Conservation (phyloP, 2,113 vertebrate genomes). For the Dasyurus viverrinus region DNA sequence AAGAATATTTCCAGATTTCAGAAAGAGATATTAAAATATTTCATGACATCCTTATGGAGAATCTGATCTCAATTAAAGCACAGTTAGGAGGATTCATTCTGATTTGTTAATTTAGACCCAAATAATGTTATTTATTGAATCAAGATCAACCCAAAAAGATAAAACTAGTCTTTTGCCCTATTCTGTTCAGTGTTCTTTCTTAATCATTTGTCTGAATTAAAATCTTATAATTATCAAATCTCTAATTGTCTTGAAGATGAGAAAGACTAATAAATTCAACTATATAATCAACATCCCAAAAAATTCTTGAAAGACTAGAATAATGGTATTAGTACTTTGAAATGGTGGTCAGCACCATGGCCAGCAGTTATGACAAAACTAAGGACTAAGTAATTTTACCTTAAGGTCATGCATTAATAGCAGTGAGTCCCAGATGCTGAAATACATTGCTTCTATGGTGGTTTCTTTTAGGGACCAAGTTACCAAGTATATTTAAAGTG, state of each 20-base stretch:
- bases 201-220: not conserved
- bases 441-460: not conserved
- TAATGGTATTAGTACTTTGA: not conserved
- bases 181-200: not conserved
- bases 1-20: too few relatives aligned
- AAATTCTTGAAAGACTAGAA: not conserved
- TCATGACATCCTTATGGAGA: too few relatives aligned
- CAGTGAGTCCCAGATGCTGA: not conserved
- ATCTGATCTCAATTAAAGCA: too few relatives aligned
- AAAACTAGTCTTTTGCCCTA: too few relatives aligned
- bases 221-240: not conserved
- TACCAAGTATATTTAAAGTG: not conserved
- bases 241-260: not conserved
- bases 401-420: not conserved
- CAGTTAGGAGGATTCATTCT: not conserved
- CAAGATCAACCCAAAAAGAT: not conserved
- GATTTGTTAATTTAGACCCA: not conserved
- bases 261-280: not conserved
- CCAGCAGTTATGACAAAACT: not conserved
- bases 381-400: not conserved
- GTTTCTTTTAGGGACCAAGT: not conserved
- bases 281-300: not conserved
- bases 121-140: not conserved
- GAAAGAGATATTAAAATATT: too few relatives aligned
- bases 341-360: not conserved